Evolutionary conservation across 2,797 vertebrate species (phyloP), one percentile per base, ranked within the genome.

Genomic region (Corythornis leucogaster): DNA sequence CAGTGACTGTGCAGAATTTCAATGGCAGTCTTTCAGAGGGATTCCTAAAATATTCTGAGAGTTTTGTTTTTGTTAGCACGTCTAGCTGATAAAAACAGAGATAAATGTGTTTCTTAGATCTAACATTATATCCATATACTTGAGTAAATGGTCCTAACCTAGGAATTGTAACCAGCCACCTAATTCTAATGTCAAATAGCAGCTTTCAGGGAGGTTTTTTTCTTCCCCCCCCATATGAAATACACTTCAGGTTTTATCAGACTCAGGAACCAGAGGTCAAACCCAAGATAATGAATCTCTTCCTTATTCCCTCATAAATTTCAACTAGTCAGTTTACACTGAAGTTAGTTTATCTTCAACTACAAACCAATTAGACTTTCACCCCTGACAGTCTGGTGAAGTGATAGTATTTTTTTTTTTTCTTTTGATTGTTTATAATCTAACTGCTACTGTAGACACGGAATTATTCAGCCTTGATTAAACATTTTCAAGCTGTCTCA

Each of bases 401-500:
- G 43, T 67, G 71, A 58, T 59, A 38, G 30, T 51, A 63, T 50
- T 73, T 20, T 21, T 69, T 45, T 21, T 69, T 42, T 38, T 38
- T 38, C 24, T 78, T 95, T 71, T 80, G 46, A 38, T 80, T 93
- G 84, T 50, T 92, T 93, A 87, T 74, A 91, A 51, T 80, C 58
- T 55, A 43, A 22, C 69, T 78, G 80, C 86, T 90, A 71, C 85
- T 45, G 67, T 78, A 87, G 84, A 85, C 74, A 15, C n/a, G 57
- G 88, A 86, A 69, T 94, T 66, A 80, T 91, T 91, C 73, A 48
- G 61, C 31, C 89, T 82, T 51, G 93, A 93, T 94, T 89, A 96
- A 90, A 93, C 45, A 81, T 90, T 96, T 89, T 73, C 95, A 90
- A 73, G 40, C 88, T 74, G 85, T 70, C 74, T 96, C 45, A 81